Conservation (phyloP, 2,888 invertebrate genomes). For the Periphyllus acericola region DNA sequence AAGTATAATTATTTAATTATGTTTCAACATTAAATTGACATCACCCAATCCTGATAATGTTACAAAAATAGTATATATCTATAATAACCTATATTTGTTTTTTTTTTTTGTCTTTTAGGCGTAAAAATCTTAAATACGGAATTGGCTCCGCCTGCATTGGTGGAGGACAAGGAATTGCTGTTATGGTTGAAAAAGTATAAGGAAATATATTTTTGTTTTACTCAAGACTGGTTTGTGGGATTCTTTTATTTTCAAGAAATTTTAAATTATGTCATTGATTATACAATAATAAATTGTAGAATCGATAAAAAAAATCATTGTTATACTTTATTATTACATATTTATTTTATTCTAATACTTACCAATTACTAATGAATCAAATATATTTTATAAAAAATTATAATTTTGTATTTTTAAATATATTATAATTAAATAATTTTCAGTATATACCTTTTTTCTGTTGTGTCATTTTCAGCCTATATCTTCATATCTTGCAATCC, state of each 20-base stretch:
- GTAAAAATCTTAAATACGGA: constrained; percentile 84
- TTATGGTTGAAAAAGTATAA: constrained; percentile 78
- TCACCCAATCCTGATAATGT: too few species aligned
- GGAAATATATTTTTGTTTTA: neutral
- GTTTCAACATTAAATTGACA: too few species aligned
- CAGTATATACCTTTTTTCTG: too few species aligned
- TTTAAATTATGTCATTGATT: neutral
- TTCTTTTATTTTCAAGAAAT: constrained; percentile 6
- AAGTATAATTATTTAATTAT: too few species aligned
- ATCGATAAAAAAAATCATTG: constrained; percentile 64
- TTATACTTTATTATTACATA: constrained; percentile 3
- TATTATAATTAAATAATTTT: neutral
- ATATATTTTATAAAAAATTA: constrained; percentile 39
- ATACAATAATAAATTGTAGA: too few species aligned
- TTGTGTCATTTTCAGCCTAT: too few species aligned
- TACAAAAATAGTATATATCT: neutral
- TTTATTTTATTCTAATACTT: constrained; percentile 12
- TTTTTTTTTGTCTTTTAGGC: constrained; percentile 71
- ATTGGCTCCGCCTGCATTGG: constrained; percentile 98
- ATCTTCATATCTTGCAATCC: neutral
- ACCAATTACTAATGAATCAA: neutral
- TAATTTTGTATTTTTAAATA: constrained; percentile 13
- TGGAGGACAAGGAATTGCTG: constrained; percentile 96
- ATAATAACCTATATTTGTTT: neutral
- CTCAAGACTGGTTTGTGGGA: constrained; percentile 44